A percentile compares a stretch with the other conserved stretches of the same genome.
Evolutionary conservation across 2,797 vertebrate genomes (phyloP).

Genomic region (Spea hammondii): DNA sequence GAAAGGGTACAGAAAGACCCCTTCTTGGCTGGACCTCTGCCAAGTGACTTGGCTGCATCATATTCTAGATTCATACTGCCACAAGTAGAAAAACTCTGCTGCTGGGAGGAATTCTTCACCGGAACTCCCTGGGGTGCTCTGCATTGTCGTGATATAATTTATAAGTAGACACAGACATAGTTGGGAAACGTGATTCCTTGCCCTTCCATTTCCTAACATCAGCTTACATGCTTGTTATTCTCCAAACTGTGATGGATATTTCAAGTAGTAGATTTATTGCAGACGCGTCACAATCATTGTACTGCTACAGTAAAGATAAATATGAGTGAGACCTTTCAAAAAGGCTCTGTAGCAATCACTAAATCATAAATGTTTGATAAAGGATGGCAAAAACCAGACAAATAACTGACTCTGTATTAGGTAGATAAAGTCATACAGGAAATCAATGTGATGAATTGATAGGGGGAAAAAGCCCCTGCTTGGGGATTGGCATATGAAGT

Average conservation of each 20-base stretch:
- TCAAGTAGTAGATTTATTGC: slow-evolving; percentile 65
- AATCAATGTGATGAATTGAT: slow-evolving; percentile 92
- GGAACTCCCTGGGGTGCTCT: too few species aligned
- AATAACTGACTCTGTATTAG: slow-evolving; percentile 83
- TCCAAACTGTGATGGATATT: slow-evolving; percentile 53
- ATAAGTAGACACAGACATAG: too few species aligned
- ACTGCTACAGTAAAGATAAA: slow-evolving; percentile 68
- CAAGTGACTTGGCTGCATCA: neutral
- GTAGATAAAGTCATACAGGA: slow-evolving; percentile 95
- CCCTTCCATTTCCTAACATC: slow-evolving; percentile 28
- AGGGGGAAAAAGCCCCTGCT: slow-evolving; percentile 74
- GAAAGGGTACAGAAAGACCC: too few species aligned
- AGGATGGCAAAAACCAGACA: slow-evolving; percentile 70
- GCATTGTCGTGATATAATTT: too few species aligned
- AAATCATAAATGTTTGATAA: slow-evolving; percentile 81
- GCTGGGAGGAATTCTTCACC: too few species aligned
- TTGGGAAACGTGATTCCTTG: slow-evolving; percentile 1
- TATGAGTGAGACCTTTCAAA: slow-evolving; percentile 69
- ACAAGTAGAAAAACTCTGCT: too few species aligned
- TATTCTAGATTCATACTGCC: too few species aligned
- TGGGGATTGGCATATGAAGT: slow-evolving; percentile 69
- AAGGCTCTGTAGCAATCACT: slow-evolving; percentile 63
- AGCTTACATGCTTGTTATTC: slow-evolving; percentile 47
- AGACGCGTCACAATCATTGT: slow-evolving; percentile 59
- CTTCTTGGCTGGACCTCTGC: too few species aligned